Percentiles rank a stretch among this genome's conserved stretches.
These are phyloP conservation scores for Sebastes matsubarae DNA, from an alignment of 2,797 vertebrate genomes.

Conservation along the genomic window DNA sequence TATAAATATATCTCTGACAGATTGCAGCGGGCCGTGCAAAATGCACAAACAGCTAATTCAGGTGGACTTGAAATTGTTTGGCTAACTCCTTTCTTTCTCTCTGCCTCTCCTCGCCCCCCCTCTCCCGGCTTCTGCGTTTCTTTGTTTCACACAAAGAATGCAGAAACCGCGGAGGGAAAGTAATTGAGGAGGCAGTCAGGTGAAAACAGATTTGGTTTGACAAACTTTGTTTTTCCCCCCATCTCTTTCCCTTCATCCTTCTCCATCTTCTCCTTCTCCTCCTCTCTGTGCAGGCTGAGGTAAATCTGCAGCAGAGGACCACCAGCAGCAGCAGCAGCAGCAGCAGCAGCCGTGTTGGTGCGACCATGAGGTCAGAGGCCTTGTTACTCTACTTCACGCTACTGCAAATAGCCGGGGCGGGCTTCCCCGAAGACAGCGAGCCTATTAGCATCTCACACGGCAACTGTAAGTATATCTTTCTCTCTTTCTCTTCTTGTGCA, in stretches of 20 bases:
- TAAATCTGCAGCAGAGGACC: constrained; percentile 85
- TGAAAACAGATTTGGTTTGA: constrained; percentile 48
- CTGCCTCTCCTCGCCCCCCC: background rate
- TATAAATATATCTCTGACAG: constrained; percentile 64
- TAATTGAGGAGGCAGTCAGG: constrained; percentile 31
- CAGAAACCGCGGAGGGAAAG: constrained; percentile 7
- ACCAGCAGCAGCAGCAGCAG: constrained; percentile 80
- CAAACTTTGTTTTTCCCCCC: constrained; percentile 22
- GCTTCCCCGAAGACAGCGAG: constrained; percentile 98
- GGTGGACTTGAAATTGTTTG: constrained; percentile 27
- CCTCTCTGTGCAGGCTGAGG: constrained; percentile 87
- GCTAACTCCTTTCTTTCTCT: constrained; percentile 7
- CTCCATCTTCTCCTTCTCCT: constrained; percentile 7
- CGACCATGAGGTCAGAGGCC: constrained; percentile 99
- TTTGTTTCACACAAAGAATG: constrained; percentile 37
- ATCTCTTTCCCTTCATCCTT: background rate
- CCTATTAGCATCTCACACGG: constrained; percentile 99
- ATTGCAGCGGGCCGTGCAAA: constrained; percentile 43
- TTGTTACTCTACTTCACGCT: constrained; percentile 98
- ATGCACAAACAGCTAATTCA: constrained; percentile 60
- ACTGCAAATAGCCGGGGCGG: constrained; percentile 93
- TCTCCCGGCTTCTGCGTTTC: background rate
- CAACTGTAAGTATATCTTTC: constrained; percentile 90
- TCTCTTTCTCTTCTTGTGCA: background rate
- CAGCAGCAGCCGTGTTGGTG: constrained; percentile 81